Evolutionary conservation across 2,888 invertebrate species (phyloP).

Genomic region (Notodonta ziczac): DNA sequence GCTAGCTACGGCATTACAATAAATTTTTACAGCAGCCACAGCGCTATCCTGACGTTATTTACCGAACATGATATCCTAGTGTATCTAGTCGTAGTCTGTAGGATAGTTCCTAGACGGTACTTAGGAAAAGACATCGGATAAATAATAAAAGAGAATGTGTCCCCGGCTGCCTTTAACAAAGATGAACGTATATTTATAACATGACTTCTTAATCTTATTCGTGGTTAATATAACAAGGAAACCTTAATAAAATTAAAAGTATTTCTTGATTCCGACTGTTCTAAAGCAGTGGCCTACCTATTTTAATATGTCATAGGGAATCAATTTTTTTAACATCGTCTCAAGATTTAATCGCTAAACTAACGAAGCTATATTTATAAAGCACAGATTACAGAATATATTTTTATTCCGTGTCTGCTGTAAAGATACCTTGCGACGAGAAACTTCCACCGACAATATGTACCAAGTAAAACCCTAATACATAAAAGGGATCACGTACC

Average conservation of each 20-base stretch:
- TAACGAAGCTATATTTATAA: background rate
- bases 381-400: background rate
- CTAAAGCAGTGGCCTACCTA: too few species aligned
- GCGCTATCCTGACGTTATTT: background rate
- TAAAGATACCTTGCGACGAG: background rate
- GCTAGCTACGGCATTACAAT: background rate
- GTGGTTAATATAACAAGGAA: too few species aligned
- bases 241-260: too few species aligned
- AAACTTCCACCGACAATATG: conserved; percentile 8
- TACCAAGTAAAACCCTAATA: conserved; percentile 10
- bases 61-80: background rate
- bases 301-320: background rate
- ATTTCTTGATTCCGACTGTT: too few species aligned
- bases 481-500: conserved; percentile 15
- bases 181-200: background rate
- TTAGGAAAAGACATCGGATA: background rate
- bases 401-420: background rate
- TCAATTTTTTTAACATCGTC: background rate
- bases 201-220: too few species aligned
- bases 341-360: background rate
- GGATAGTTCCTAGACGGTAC: background rate
- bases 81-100: background rate
- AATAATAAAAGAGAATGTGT: conserved; percentile 1
- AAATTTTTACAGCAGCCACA: background rate
- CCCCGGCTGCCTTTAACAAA: background rate